These are phyloP conservation scores for Ichneumoninae sp. DNA, from an alignment of 2,888 invertebrate genomes.

Conservation along the genomic window DNA sequence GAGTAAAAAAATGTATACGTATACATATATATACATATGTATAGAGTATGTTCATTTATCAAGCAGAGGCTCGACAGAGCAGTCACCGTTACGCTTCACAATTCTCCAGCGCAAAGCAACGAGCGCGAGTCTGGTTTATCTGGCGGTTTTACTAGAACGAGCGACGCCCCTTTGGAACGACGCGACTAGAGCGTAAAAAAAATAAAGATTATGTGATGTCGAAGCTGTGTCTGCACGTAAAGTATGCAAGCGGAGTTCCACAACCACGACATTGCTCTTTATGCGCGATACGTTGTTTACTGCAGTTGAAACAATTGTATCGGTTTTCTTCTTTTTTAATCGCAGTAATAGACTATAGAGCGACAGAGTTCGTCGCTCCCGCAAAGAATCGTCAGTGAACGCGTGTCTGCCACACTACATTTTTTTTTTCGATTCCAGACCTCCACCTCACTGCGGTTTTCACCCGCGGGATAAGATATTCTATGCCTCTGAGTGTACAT, in stretches of 20 bases:
- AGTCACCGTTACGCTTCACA: constrained; percentile 10
- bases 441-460: constrained; percentile 23
- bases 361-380: constrained; percentile 54
- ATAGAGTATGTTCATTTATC: not conserved
- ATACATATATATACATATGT: too few species aligned
- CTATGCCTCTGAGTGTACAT: constrained; percentile 18
- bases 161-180: constrained; percentile 23
- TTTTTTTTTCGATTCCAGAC: constrained; percentile 20
- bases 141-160: constrained; percentile 19
- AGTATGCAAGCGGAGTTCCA: constrained; percentile 4
- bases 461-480: constrained; percentile 30
- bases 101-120: constrained; percentile 11
- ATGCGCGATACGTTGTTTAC: not conserved
- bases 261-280: not conserved
- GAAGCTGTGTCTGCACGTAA: constrained; percentile 4
- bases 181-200: not conserved
- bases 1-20: too few species aligned
- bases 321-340: constrained; percentile 2
- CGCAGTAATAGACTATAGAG: not conserved
- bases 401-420: constrained; percentile 29
- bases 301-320: not conserved
- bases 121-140: constrained; percentile 30
- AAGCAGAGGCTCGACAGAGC: not conserved
- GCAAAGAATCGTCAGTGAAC: constrained; percentile 52
- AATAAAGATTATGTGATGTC: constrained; percentile 25